Conservation (phyloP, 2,888 invertebrate species). For the Oscheius sp. region DNA sequence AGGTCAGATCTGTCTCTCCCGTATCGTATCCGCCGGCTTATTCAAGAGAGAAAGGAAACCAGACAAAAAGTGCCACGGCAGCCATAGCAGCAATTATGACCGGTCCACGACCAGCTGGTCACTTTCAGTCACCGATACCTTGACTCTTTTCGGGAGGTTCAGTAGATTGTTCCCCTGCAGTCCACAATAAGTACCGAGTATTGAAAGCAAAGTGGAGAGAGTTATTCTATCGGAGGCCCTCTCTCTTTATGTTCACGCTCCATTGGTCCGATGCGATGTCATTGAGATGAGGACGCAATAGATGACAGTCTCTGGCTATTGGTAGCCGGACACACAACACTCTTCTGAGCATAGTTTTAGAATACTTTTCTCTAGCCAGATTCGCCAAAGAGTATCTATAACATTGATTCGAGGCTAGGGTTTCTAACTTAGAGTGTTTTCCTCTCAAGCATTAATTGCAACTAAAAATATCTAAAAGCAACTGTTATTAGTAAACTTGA, state of each 20-base stretch:
- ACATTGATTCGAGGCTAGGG: too few species aligned
- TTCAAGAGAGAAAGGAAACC: too few species aligned
- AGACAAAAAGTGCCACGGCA: too few species aligned
- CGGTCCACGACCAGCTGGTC: too few species aligned
- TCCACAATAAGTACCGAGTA: neutral
- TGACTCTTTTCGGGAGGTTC: too few species aligned
- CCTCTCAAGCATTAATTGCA: neutral
- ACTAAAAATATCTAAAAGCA: neutral
- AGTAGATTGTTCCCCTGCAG: too few species aligned
- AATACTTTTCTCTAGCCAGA: neutral
- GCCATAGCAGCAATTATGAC: too few species aligned
- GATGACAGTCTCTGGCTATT: constrained; percentile 14
- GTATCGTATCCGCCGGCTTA: too few species aligned
- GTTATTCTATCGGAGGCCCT: constrained; percentile 6
- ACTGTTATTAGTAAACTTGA: neutral
- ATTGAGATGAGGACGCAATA: constrained; percentile 28
- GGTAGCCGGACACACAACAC: neutral
- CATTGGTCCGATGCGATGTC: constrained; percentile 26
- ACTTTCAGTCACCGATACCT: too few species aligned
- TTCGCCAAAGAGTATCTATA: neutral
- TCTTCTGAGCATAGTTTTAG: neutral
- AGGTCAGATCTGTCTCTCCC: too few species aligned
- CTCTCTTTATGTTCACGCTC: constrained; percentile 22
- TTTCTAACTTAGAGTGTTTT: neutral
- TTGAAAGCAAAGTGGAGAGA: constrained; percentile 28